Evolutionary conservation across 2,888 invertebrate genomes (phyloP), one percentile per base, ranked within the genome.

Genomic region (Orthonychiurus folsomi): DNA sequence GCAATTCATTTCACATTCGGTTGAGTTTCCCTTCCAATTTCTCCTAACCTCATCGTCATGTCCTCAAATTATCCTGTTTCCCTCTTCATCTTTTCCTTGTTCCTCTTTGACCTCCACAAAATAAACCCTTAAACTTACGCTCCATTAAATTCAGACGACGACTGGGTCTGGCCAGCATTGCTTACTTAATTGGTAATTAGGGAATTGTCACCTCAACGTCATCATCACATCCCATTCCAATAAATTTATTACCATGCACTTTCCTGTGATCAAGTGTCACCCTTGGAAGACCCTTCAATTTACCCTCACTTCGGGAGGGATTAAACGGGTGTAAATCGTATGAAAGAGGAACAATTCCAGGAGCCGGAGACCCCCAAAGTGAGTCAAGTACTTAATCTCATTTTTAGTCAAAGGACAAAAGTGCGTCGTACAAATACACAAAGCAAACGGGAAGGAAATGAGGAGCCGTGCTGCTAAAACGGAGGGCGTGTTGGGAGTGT

Each of bases 111-210:
- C n/a, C n/a, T n/a, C n/a, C n/a, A n/a, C n/a, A 37, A 37, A 37
- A 37, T 37, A 37, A 37, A 37, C 5, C 61, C 52, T 50, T 57
- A 56, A 24, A 50, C 56, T 57, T 57, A 15, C 37, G 37, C 9
- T 37, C 37, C 37, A 37, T 37, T 37, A 37, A 37, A 37, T 15
- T 37, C 5, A 37, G 37, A 37, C 15, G 37, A 37, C 37, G 37
- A 37, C 37, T 37, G 15, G 15, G 37, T 37, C 15, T 37, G 37
- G 37, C 9, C 37, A 37, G 5, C 9, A 37, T 37, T 37, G 5
- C 37, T 9, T 5, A 37, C 9, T 37, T 37, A 37, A 37, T 37
- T 37, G 37, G 37, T 37, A 37, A 37, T 37, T 37, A 9, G 37
- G 37, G 37, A 37, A 37, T 37, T 37, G 37, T 15, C 37, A 15